These are phyloP conservation scores for Lobophora halterata DNA, from an alignment of 2,888 invertebrate genomes.

Conservation along the genomic window DNA sequence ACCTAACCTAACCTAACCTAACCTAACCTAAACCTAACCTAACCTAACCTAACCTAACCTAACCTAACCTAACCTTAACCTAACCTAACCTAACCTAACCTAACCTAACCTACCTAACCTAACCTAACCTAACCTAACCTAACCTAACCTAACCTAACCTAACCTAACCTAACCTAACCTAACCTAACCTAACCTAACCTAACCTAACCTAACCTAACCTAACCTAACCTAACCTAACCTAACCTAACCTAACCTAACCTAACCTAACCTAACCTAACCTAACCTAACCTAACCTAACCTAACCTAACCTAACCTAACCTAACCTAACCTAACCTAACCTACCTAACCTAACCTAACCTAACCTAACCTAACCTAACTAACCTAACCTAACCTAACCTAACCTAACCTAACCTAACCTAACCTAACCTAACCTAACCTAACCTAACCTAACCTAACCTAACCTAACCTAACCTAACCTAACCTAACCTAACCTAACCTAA, in stretches of 20 bases:
- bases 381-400: conserved; percentile 14
- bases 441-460: conserved; percentile 9
- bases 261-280: conserved; percentile 9
- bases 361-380: conserved; percentile 10
- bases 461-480: conserved; percentile 11
- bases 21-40: conserved; percentile 16
- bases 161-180: conserved; percentile 13
- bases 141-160: conserved; percentile 20
- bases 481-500: conserved; percentile 11
- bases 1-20: conserved; percentile 17
- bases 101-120: conserved; percentile 20
- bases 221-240: conserved; percentile 12
- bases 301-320: conserved; percentile 4
- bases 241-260: conserved; percentile 11
- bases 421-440: conserved; percentile 10
- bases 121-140: conserved; percentile 20
- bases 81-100: conserved; percentile 20
- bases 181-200: conserved; percentile 8
- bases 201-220: conserved; percentile 11
- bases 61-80: conserved; percentile 21
- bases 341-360: conserved; percentile 5
- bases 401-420: conserved; percentile 9
- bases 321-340: not conserved
- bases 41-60: conserved; percentile 16
- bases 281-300: conserved; percentile 6